Base-by-base conservation (phyloP, 2,113 vertebrate species). In the Casuarius casuarius region DNA sequence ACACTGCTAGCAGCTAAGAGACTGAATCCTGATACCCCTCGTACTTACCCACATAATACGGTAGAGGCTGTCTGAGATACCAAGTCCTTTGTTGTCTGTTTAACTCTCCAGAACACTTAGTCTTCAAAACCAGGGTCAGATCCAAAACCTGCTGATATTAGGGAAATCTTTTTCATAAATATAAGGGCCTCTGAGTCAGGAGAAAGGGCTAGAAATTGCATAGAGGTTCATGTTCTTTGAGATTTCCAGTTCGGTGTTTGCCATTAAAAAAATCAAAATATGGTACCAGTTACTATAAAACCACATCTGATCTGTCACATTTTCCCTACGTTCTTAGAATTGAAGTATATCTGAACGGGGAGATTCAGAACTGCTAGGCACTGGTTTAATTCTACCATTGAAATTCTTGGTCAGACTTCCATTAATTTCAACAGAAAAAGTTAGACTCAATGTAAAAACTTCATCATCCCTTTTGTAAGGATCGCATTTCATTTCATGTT, bases 1-100 rank as follows among this genome's bases (percentile, higher is more conserved):
- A 1, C 0, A 1, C 38, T 87, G 62, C 33, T 10, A 56, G n/a
- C 21, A 76, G 31, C 1, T 0, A 25, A 71, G 40, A 63, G 13
- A 35, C 10, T 58, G 31, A 87, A 35, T 66, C 40, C 19, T 72
- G 51, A 9, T 44, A 68, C 51, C 29, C 7, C 7, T 35, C 28
- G 49, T 25, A 3, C 7, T 92, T n/a, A 31, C 13, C 18, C 44
- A 46, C 12, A 40, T 16, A 54, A 49, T 58, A n/a, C 20, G 10
- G 49, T 35, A 70, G 35, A 33, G 15, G 8, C 14, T 15, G 61
- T 22, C 21, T 68, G 44, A 94, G 87, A 84, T 40, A 61, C 5
- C 29, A 44, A 13, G 12, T 33, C 21, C 44, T 83, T 62, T 70
- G 63, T 88, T 59, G 7, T 58, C 46, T 77, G 1, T 63, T 95